Percentiles rank a stretch among this genome's conserved stretches.
Evolutionary conservation across 2,797 vertebrate species (phyloP).

Genomic region (Dendrocincla tyrannina): DNA sequence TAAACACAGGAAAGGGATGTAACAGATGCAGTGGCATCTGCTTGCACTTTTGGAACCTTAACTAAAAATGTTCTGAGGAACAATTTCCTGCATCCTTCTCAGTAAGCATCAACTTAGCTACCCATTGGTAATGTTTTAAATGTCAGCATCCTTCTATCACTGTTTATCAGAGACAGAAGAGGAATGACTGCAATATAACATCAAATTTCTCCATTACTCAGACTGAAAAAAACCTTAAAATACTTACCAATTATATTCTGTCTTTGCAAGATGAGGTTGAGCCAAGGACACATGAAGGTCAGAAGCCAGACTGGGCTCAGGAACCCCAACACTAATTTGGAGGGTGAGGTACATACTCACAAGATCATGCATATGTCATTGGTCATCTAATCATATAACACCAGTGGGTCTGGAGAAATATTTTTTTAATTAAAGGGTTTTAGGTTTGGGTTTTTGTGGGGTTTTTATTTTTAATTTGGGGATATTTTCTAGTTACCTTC

Average conservation of each 20-base stretch:
- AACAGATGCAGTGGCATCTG: conserved; percentile 51
- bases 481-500: background rate
- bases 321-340: background rate
- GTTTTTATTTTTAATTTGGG: background rate
- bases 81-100: background rate
- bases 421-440: background rate
- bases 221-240: background rate
- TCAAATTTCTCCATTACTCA: background rate
- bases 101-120: conserved; percentile 5
- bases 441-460: background rate
- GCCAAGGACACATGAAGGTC: background rate
- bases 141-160: background rate
- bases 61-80: conserved; percentile 27
- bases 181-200: background rate
- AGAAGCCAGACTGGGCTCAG: background rate
- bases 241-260: background rate
- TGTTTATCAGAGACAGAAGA: background rate
- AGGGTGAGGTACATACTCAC: background rate
- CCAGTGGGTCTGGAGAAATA: background rate
- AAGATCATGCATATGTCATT: background rate
- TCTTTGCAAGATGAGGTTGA: background rate
- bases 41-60: conserved; percentile 32
- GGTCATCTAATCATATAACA: background rate
- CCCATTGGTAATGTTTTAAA: conserved; percentile 20
- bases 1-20: background rate